Percentiles rank a stretch among this genome's conserved stretches.
phyloP scores from a whole-genome alignment of 2,797 vertebrate genomes.

The Lutra lutra region DNA sequence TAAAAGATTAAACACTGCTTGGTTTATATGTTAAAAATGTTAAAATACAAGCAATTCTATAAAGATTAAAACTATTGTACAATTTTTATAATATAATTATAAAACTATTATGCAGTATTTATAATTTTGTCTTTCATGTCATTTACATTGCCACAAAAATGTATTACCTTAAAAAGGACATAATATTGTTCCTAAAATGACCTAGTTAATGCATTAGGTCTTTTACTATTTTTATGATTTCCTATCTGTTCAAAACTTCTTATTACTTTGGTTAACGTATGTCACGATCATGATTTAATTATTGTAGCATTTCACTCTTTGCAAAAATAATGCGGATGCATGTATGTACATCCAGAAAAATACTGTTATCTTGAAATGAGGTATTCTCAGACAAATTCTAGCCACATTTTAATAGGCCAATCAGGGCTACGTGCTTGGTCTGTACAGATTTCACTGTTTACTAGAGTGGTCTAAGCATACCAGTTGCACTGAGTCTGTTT shows the following conservation, averaged over 20 bases:
- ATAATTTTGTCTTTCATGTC: background rate
- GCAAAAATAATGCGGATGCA: background rate
- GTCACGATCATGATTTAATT: background rate
- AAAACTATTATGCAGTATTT: background rate
- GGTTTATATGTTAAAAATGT: background rate
- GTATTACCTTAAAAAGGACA: background rate
- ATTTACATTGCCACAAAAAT: background rate
- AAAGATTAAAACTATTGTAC: background rate
- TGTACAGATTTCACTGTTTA: background rate
- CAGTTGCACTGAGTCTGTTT: background rate
- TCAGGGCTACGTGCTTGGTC: background rate
- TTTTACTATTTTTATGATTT: background rate
- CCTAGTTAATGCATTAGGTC: background rate
- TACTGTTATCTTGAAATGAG: background rate
- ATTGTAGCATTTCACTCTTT: background rate
- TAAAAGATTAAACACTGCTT: background rate
- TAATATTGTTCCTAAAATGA: background rate
- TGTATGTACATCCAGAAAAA: background rate
- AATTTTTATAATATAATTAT: background rate
- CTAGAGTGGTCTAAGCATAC: background rate
- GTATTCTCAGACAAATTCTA: background rate
- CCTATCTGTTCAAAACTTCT: background rate
- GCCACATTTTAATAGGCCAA: background rate
- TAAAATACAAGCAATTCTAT: background rate
- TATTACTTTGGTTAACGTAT: background rate